Evolutionary conservation across 2,888 invertebrate genomes (phyloP).

Genomic region (Scaptomyza cyrtandrae): DNA sequence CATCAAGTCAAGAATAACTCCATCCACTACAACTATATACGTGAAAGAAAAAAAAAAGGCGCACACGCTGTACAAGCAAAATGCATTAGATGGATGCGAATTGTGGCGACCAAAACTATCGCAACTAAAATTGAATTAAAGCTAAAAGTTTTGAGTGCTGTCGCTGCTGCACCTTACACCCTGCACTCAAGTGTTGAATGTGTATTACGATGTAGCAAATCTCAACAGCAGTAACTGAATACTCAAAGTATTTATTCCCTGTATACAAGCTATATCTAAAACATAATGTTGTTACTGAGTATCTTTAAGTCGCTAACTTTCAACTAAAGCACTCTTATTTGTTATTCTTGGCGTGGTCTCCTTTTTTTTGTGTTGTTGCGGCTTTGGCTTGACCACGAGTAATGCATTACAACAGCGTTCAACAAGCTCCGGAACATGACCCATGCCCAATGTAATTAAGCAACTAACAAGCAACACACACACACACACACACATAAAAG

Average conservation of each 20-base stretch:
- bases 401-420: slow-evolving; percentile 71
- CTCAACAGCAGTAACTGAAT: too few species aligned
- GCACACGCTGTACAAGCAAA: slow-evolving; percentile 57
- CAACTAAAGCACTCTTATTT: background rate
- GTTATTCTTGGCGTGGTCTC: slow-evolving; percentile 1
- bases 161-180: slow-evolving; percentile 4
- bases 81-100: slow-evolving; percentile 62
- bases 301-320: background rate
- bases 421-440: slow-evolving; percentile 48
- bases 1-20: background rate
- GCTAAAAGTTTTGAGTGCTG: slow-evolving; percentile 60
- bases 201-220: too few species aligned
- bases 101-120: slow-evolving; percentile 53
- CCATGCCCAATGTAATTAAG: slow-evolving; percentile 72
- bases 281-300: background rate
- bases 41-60: slow-evolving; percentile 5
- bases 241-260: background rate
- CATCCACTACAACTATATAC: background rate
- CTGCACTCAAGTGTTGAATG: background rate
- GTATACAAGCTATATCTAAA: background rate
- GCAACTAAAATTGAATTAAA: slow-evolving; percentile 74
- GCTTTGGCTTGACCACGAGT: slow-evolving; percentile 63
- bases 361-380: slow-evolving; percentile 27
- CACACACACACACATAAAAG: too few species aligned
- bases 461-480: slow-evolving; percentile 64